These are phyloP conservation scores for Cossypha polioptera DNA, from an alignment of 2,797 vertebrate species.

Conservation along the genomic window DNA sequence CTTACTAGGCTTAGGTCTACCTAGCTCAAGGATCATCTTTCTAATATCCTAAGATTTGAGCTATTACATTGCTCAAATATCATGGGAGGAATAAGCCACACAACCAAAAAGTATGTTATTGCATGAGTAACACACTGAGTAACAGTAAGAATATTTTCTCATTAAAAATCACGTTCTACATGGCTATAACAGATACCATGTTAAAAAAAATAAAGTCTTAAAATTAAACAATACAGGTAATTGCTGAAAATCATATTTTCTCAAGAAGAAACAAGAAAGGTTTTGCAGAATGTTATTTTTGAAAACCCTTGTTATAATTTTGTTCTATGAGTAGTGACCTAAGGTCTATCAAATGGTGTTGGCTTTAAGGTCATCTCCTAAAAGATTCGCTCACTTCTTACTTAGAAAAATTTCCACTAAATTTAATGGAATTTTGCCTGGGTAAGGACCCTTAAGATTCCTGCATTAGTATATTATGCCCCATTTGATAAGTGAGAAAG, in stretches of 20 bases:
- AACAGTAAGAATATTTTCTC: neutral
- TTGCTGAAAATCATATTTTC: neutral
- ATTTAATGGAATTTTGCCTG: neutral
- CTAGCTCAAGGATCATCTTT: neutral
- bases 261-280: neutral
- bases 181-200: neutral
- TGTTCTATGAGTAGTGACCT: neutral
- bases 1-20: neutral
- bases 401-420: neutral
- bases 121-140: neutral
- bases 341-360: neutral
- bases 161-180: neutral
- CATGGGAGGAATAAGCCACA: neutral
- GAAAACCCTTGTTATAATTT: neutral
- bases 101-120: neutral
- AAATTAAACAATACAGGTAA: neutral
- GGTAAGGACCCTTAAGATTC: neutral
- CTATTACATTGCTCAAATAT: neutral
- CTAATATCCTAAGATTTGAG: neutral
- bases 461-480: neutral
- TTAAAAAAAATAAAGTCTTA: neutral
- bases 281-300: neutral
- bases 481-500: slow-evolving; percentile 10
- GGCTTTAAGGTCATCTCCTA: neutral
- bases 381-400: neutral